Conservation (phyloP, 2,113 vertebrate genomes). For the Raja brachyura region DNA sequence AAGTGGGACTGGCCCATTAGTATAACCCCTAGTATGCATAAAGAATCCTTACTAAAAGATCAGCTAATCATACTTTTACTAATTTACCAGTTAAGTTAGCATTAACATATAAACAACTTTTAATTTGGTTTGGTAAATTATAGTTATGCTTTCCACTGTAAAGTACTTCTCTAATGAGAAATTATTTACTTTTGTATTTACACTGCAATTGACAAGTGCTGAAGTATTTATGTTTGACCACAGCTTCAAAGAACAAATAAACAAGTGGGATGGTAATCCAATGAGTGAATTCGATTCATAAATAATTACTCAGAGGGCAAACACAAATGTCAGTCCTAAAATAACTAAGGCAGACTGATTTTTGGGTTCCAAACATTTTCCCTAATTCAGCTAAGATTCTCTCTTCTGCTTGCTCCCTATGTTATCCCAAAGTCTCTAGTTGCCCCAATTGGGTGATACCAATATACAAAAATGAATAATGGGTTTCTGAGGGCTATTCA, state of each 20-base stretch:
- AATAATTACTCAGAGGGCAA: constrained; percentile 4
- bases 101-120: not conserved
- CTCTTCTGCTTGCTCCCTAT: too few relatives aligned
- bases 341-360: not conserved
- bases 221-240: constrained; percentile 39
- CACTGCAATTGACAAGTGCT: constrained; percentile 21
- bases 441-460: not conserved
- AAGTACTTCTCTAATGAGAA: not conserved
- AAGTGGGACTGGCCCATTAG: too few relatives aligned
- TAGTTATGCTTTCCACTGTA: not conserved
- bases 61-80: not conserved
- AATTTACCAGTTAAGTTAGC: not conserved
- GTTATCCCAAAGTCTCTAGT: not conserved
- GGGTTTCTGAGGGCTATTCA: not conserved
- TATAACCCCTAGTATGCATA: not conserved
- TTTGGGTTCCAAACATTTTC: not conserved
- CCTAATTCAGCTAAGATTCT: not conserved
- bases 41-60: not conserved
- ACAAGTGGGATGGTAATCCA: constrained; percentile 16
- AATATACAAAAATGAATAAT: not conserved
- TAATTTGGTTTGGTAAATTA: not conserved
- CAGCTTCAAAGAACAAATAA: constrained; percentile 38
- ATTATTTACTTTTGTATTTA: constrained; percentile 5
- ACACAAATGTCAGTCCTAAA: not conserved
- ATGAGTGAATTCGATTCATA: constrained; percentile 23